A percentile compares a stretch with the other conserved stretches of the same genome.
Conservation (phyloP, 2,113 vertebrate species). For the Podarcis raffonei region DNA sequence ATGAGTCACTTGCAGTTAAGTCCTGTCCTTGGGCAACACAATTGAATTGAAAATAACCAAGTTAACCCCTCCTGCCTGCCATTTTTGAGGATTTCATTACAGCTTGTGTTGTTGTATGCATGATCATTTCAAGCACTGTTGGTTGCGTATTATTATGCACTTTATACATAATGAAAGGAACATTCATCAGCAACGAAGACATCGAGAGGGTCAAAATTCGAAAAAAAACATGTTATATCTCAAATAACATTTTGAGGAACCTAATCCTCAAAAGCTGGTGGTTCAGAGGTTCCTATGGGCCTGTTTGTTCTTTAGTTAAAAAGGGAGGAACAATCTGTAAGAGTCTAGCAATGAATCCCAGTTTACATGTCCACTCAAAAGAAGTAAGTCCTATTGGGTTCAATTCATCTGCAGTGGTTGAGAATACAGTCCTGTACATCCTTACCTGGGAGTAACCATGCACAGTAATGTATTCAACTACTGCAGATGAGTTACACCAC, state of each 20-base stretch:
- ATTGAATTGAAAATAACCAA: constrained; percentile 39
- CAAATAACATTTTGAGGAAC: not conserved
- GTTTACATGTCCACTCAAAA: too few species aligned
- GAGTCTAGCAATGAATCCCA: not conserved
- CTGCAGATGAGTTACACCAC: not conserved
- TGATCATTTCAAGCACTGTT: constrained; percentile 32
- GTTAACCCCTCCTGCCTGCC: constrained; percentile 42
- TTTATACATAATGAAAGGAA: constrained; percentile 37
- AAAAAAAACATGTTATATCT: not conserved
- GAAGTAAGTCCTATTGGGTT: too few species aligned
- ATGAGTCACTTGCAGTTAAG: constrained; percentile 56
- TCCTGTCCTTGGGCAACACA: constrained; percentile 17
- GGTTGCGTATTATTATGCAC: constrained; percentile 16
- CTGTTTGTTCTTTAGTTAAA: not conserved
- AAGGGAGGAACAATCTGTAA: not conserved
- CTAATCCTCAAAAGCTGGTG: not conserved
- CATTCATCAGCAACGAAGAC: constrained; percentile 3
- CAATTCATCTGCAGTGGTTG: not conserved
- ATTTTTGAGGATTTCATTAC: constrained; percentile 13
- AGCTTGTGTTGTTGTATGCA: constrained; percentile 1
- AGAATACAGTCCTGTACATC: too few species aligned
- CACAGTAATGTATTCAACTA: not conserved
- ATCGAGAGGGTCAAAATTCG: not conserved
- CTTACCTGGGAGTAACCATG: too few species aligned
- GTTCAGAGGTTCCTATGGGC: not conserved